Evolutionary conservation across 2,888 invertebrate genomes (phyloP), one percentile per base, ranked within the genome.

Genomic region (Aphodius sticticus): DNA sequence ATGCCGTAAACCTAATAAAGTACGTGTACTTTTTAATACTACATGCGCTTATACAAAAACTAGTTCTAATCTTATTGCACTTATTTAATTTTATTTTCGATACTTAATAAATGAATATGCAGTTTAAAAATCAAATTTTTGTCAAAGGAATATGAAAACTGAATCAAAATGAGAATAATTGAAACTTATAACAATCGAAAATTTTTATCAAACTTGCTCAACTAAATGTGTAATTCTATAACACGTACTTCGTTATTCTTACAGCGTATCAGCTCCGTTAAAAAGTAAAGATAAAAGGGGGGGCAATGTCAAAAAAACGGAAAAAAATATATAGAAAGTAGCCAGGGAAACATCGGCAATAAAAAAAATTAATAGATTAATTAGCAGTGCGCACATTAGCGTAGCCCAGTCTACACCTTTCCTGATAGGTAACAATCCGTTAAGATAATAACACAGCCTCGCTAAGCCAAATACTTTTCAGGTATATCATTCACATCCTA

Each of bases 401-500:
- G 79, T 82, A 79, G 79, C 81, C 81, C 79, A 81, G 79, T 78
- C 80, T 77, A 78, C 78, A 81, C 81, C 84, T 82, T 83, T 81
- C 80, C 83, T 83, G 83, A 83, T 86, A 88, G 88, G 89, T 89
- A 89, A 89, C 89, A 89, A 88, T 89, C 89, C 88, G 86, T 87
- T 88, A 88, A 87, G 87, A 88, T 88, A 88, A 83, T 85, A 90
- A 91, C 91, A 92, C 91, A 92, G 91, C 91, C 91, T 91, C 90
- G 89, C 91, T 90, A 91, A 91, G 90, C 91, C 90, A 91, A 91
- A 91, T 91, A 91, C 91, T 90, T 90, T 90, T 90, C 88, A 89
- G 90, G 90, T 90, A 89, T 80, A 80, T 81, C 83, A 83, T 83
- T 83, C 84, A 86, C 84, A 84, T 83, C 82, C 82, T 82, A 84